phyloP scores from a whole-genome alignment of 2,113 vertebrate species.

The Scortum barcoo region DNA sequence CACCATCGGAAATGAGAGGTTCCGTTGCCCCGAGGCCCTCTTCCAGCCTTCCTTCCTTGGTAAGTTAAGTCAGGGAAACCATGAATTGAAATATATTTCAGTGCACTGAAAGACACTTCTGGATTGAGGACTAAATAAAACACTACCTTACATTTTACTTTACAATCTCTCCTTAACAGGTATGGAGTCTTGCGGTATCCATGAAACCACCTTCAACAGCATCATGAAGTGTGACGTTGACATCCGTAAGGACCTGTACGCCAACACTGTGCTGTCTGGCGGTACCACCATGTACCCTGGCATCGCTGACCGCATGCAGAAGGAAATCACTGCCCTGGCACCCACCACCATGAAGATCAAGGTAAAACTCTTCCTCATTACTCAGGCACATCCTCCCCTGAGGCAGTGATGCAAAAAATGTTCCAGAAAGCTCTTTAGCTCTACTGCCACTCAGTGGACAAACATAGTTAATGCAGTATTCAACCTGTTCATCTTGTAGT shows the following conservation, averaged over 20 bases:
- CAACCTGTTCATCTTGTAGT: not conserved
- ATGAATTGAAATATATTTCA: not conserved
- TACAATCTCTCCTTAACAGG: conserved; percentile 50
- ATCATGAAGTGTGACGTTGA: conserved; percentile 87
- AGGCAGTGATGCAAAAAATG: not conserved
- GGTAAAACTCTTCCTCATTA: conserved; percentile 62
- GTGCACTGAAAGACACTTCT: not conserved
- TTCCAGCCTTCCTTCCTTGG: conserved; percentile 98
- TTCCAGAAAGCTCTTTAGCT: conserved; percentile 17
- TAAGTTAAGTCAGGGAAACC: conserved; percentile 53
- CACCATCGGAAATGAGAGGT: conserved; percentile 97
- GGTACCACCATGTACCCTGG: conserved; percentile 83
- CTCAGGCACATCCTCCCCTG: conserved; percentile 46
- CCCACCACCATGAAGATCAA: conserved; percentile 87
- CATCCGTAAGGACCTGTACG: conserved; percentile 86
- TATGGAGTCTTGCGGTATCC: conserved; percentile 84
- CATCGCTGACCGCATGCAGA: conserved; percentile 85
- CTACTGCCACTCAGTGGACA: conserved; percentile 27
- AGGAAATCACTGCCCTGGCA: conserved; percentile 85
- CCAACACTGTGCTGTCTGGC: conserved; percentile 84
- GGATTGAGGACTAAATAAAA: not conserved
- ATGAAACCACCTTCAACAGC: conserved; percentile 84
- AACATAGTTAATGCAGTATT: not conserved
- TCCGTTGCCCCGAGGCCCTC: conserved; percentile 96
- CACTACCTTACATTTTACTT: not conserved